phyloP scores from a whole-genome alignment of 2,113 vertebrate species.

The Albula goreensis region DNA sequence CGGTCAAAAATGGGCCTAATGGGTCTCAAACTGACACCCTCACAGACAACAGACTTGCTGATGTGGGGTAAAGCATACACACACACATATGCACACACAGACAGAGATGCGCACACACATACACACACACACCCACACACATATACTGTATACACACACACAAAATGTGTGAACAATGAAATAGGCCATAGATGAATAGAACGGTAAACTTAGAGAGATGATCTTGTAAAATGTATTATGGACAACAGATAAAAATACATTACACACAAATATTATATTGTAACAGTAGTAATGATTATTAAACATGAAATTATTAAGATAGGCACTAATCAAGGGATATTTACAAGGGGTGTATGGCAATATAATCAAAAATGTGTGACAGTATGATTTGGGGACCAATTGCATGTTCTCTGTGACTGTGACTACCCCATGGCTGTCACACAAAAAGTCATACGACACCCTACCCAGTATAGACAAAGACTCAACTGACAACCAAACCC shows the following conservation, averaged over 20 bases:
- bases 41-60: slow-evolving; percentile 31
- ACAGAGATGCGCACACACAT: neutral
- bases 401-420: neutral
- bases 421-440: neutral
- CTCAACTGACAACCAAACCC: neutral
- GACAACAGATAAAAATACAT: neutral
- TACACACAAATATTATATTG: neutral
- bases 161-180: neutral
- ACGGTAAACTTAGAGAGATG: too few relatives aligned
- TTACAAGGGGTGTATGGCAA: neutral
- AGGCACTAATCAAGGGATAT: neutral
- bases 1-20: slow-evolving; percentile 57
- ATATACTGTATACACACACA: neutral
- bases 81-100: neutral
- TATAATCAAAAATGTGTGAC: neutral
- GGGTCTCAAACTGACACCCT: neutral
- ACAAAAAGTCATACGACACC: neutral
- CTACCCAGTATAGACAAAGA: neutral
- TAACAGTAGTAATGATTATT: neutral
- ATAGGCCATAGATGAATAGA: too few relatives aligned
- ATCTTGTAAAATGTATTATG: too few relatives aligned
- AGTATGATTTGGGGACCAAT: neutral
- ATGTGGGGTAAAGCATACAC: neutral
- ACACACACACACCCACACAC: neutral
- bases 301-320: neutral